phyloP scores from a whole-genome alignment of 2,797 vertebrate species.

The Acanthopagrus latus region DNA sequence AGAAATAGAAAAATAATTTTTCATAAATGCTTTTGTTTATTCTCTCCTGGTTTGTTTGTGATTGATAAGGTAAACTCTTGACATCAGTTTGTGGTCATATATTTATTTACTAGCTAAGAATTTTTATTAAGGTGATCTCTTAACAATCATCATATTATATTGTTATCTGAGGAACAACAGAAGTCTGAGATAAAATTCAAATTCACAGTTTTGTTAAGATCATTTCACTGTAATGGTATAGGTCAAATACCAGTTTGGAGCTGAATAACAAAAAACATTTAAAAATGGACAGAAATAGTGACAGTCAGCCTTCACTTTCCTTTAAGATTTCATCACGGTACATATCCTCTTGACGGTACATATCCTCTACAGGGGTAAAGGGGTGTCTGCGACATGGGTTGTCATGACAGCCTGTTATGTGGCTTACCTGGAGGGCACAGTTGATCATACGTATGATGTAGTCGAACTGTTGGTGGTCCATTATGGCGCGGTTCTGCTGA shows the following conservation, averaged over 20 bases:
- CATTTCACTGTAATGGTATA: neutral
- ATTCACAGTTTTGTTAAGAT: neutral
- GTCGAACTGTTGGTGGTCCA: conserved; percentile 99
- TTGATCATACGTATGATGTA: conserved; percentile 98
- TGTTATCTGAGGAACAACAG: conserved; percentile 2
- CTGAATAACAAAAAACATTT: neutral
- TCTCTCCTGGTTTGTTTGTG: neutral
- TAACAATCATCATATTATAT: neutral
- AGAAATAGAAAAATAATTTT: neutral
- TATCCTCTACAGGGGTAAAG: neutral
- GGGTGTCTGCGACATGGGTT: neutral
- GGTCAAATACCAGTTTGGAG: neutral
- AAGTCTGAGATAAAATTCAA: neutral
- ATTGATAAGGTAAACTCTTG: neutral
- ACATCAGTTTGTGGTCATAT: neutral
- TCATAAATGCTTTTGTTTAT: neutral
- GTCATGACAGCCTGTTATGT: neutral
- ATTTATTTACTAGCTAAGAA: neutral
- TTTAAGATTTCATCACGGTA: too few species aligned
- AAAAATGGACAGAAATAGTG: neutral
- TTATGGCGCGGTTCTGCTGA: conserved; percentile 94
- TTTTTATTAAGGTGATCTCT: neutral
- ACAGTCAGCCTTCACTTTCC: too few species aligned
- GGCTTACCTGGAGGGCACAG: conserved; percentile 94
- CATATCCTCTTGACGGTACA: neutral